A percentile compares a stretch with the other conserved stretches of the same genome.
phyloP scores from a whole-genome alignment of 2,113 vertebrate species.

The Pterocles gutturalis region DNA sequence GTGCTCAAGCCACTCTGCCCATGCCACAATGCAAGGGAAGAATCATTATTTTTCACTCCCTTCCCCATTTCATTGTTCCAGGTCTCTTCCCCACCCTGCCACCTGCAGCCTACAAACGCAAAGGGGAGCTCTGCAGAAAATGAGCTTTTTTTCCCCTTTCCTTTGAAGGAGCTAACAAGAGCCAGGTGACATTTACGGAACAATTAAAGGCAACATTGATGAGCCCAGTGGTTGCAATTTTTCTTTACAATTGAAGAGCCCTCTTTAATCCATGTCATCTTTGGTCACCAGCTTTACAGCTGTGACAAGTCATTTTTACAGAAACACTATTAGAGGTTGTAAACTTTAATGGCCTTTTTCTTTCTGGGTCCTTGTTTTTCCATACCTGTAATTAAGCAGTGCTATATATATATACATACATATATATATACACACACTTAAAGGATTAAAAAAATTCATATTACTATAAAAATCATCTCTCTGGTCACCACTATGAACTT shows the following conservation, averaged over 20 bases:
- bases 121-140: not conserved
- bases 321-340: slow-evolving; percentile 59
- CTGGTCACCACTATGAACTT: slow-evolving; percentile 34
- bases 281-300: slow-evolving; percentile 68
- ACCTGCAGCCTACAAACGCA: not conserved
- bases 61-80: not conserved
- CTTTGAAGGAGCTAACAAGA: slow-evolving; percentile 42
- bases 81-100: not conserved
- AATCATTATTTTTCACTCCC: not conserved
- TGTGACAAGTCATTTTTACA: slow-evolving; percentile 69
- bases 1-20: not conserved
- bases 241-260: slow-evolving; percentile 13
- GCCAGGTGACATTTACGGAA: slow-evolving; percentile 33
- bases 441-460: slow-evolving; percentile 53
- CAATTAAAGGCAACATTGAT: slow-evolving; percentile 66
- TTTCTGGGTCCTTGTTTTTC: not conserved
- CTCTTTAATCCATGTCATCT: slow-evolving; percentile 63
- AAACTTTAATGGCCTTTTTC: slow-evolving; percentile 74
- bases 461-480: slow-evolving; percentile 72
- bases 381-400: slow-evolving; percentile 58
- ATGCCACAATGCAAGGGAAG: not conserved
- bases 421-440: slow-evolving; percentile 62
- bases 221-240: not conserved
- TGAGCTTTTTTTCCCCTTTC: not conserved
- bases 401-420: slow-evolving; percentile 18